These are phyloP conservation scores for Dinothrombium tinctorium DNA, from an alignment of 1,140 invertebrate species.

Conservation along the genomic window DNA sequence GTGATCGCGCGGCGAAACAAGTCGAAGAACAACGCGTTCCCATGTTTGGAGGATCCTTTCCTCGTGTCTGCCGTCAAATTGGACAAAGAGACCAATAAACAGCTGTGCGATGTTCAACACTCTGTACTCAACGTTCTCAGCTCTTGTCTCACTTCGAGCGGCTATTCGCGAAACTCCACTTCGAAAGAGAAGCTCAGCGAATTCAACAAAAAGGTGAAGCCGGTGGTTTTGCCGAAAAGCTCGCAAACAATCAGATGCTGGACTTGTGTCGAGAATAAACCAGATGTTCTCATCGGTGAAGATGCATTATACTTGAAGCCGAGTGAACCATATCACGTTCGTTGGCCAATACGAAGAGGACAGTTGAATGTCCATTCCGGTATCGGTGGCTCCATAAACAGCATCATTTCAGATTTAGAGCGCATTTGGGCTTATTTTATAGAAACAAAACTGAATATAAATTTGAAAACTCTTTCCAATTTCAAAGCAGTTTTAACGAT, in stretches of 20 bases:
- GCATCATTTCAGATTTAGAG: conserved; percentile 57
- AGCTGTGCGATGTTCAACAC: conserved; percentile 1
- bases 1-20: conserved; percentile 45
- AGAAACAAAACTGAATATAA: too few relatives aligned
- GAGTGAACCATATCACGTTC: conserved; percentile 46
- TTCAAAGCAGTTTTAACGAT: too few relatives aligned
- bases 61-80: conserved; percentile 16
- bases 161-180: background rate
- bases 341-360: conserved; percentile 58
- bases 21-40: conserved; percentile 14
- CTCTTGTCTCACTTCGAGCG: background rate
- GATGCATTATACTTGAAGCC: conserved; percentile 45
- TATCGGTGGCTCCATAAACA: conserved; percentile 54
- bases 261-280: background rate
- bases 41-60: conserved; percentile 34
- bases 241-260: background rate
- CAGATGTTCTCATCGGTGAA: background rate
- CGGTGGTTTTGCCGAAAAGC: background rate
- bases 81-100: conserved; percentile 9
- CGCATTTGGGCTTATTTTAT: too few relatives aligned
- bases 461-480: too few relatives aligned
- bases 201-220: background rate
- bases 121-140: background rate
- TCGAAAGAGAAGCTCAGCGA: conserved; percentile 5
- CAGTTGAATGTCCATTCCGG: conserved; percentile 59